phyloP scores from a whole-genome alignment of 23 tunicate genomes.

The Trididemnum clinides region DNA sequence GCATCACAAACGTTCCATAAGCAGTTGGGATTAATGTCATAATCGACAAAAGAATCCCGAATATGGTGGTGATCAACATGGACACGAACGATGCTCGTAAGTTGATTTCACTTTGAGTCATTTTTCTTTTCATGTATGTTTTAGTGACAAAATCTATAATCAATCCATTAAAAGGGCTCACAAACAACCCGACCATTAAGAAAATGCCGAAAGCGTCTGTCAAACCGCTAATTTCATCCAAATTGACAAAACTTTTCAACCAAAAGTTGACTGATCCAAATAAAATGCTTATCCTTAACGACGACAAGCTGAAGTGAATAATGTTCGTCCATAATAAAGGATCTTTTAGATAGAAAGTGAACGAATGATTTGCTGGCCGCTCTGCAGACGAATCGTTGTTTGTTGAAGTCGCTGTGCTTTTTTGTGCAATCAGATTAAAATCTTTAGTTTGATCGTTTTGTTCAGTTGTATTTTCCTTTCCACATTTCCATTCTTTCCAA shows the following conservation, averaged over 20 bases:
- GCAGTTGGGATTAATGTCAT: neutral
- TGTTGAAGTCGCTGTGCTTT: too few relatives aligned
- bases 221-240: neutral
- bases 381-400: too few relatives aligned
- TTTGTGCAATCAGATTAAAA: neutral
- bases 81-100: neutral
- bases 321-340: conserved; percentile 35
- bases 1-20: conserved; percentile 1
- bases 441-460: neutral
- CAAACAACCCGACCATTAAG: conserved; percentile 11
- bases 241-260: neutral
- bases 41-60: conserved; percentile 1
- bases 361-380: neutral
- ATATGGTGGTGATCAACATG: neutral
- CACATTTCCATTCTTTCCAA: conserved; percentile 27
- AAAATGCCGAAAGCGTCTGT: conserved; percentile 19
- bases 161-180: conserved; percentile 39
- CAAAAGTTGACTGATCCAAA: conserved; percentile 1
- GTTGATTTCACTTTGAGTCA: neutral
- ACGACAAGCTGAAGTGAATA: neutral
- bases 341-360: neutral
- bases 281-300: conserved; percentile 7
- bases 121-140: neutral
- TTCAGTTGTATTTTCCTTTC: neutral
- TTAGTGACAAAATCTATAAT: conserved; percentile 11